Evolutionary conservation across 30 jellyfish, hydroid and myxozoan genomes (phyloP).

Genomic region (Aurelia aurita complex sp. Pacific): DNA sequence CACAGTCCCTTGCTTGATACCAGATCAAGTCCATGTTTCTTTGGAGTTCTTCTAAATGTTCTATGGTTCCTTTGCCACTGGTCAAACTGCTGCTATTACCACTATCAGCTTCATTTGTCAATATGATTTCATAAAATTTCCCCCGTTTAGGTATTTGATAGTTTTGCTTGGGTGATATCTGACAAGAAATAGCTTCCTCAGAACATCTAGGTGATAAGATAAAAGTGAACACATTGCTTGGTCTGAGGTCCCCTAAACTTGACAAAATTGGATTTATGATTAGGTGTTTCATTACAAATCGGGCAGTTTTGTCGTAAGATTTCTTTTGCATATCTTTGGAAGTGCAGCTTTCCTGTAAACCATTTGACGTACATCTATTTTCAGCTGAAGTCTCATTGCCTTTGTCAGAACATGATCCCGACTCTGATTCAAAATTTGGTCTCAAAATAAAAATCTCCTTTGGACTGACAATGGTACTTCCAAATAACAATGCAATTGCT

Average conservation of each 20-base stretch:
- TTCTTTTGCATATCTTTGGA: neutral
- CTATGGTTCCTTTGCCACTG: neutral
- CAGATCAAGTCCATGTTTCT: constrained; percentile 31
- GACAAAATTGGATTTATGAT: constrained; percentile 16
- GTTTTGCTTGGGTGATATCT: constrained; percentile 24
- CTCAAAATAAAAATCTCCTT: constrained; percentile 27
- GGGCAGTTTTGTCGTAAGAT: constrained; percentile 4
- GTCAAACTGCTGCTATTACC: neutral
- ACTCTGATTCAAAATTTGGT: neutral
- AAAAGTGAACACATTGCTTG: constrained; percentile 31
- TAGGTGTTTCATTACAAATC: constrained; percentile 1
- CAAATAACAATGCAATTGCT: constrained; percentile 31
- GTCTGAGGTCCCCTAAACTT: constrained; percentile 33
- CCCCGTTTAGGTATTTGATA: constrained; percentile 32
- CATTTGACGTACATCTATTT: too few relatives aligned
- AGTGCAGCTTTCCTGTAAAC: too few relatives aligned
- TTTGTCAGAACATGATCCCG: neutral
- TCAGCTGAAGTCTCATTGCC: neutral
- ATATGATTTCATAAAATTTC: constrained; percentile 16
- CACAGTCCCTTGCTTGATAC: constrained; percentile 31
- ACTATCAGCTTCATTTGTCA: constrained; percentile 18
- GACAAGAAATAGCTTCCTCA: neutral
- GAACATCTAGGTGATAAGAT: constrained; percentile 32
- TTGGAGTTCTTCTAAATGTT: constrained; percentile 10
- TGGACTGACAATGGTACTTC: constrained; percentile 58